phyloP scores from a whole-genome alignment of 2,113 vertebrate genomes.

The Ceyx margarethae region DNA sequence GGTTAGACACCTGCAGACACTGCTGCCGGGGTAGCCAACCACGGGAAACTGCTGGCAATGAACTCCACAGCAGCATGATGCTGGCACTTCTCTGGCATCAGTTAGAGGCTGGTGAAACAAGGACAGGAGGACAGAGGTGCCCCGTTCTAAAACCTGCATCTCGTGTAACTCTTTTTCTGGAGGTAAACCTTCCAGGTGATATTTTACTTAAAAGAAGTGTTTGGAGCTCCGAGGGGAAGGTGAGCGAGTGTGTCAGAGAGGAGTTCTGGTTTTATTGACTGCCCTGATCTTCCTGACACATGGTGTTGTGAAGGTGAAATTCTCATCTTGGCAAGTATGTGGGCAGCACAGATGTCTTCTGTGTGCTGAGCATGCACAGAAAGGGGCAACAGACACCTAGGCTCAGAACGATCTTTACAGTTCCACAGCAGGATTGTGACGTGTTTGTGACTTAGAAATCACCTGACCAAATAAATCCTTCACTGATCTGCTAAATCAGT shows the following conservation, averaged over 20 bases:
- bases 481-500: not conserved
- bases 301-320: not conserved
- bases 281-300: slow-evolving; percentile 54
- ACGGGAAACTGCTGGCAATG: slow-evolving; percentile 43
- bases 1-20: not conserved
- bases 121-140: not conserved
- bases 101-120: not conserved
- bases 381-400: not conserved
- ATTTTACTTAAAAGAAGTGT: not conserved
- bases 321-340: not conserved
- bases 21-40: slow-evolving; percentile 40
- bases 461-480: not conserved
- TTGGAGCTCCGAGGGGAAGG: not conserved
- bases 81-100: not conserved
- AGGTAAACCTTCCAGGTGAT: not conserved
- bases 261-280: slow-evolving; percentile 51
- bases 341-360: not conserved
- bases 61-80: not conserved
- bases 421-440: not conserved
- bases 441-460: not conserved
- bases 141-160: not conserved
- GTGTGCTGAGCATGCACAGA: not conserved
- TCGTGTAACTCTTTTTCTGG: not conserved
- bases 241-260: slow-evolving; percentile 49
- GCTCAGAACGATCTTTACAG: not conserved